Evolutionary conservation across 2,113 vertebrate genomes (phyloP), one percentile per base, ranked within the genome.

Genomic region (Xiphias gladius): DNA sequence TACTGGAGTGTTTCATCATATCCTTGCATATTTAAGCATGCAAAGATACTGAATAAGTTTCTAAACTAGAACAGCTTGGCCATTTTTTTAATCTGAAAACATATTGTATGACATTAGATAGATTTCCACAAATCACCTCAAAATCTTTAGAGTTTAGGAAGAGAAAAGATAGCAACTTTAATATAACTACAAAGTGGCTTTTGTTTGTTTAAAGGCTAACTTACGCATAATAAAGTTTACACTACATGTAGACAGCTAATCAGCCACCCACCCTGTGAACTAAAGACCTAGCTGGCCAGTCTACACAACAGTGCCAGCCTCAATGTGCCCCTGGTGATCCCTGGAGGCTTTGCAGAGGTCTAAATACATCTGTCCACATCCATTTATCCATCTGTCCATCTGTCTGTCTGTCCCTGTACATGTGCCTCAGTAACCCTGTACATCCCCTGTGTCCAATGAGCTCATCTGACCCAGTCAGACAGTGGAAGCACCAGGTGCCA

Each of bases 391-490:
- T 80, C 88, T 46, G 85, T 90, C 88, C 90, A 91, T 88, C 90
- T 89, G 90, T 83, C 79, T 54, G 61, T 82, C 68, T 76, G 86
- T 86, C 87, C 90, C 90, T 41, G 62, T 37, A 68, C 59, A 22
- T 30, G 68, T 65, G 90, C 86, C 91, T 87, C 64, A 0, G 72
- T 92, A 82, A 92, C 93, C 89, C 92, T 55, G 14, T 68, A 68
- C 79, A 75, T 91, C 92, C 87, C 93, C 35, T 22, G 77, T 65
- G 90, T 91, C 89, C 92, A 92, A 93, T 94, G 91, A 91, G 86
- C 90, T 89, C 82, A 0, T 73, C 82, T 86, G 86, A 92, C 88
- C 88, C 76, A 63, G 80, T 85, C 88, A 78, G 75, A 67, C 75
- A 48, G 72, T 39, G 57, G 68, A 76, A 80, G 80, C 86, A 72